Evolutionary conservation across 2,113 vertebrate genomes (phyloP), one percentile per base, ranked within the genome.

Genomic region (Axis porcinus): DNA sequence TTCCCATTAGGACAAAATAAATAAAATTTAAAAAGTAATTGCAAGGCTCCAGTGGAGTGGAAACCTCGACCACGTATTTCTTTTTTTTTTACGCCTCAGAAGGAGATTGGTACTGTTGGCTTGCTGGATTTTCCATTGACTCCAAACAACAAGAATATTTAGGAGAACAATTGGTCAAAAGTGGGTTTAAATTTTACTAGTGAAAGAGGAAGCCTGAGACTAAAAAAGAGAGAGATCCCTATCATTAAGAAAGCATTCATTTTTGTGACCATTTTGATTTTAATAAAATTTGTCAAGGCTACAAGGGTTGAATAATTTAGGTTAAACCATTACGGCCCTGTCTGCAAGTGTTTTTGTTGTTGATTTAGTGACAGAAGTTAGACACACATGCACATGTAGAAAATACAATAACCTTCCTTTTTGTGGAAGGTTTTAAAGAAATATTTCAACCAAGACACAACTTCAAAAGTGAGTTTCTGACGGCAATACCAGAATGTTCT

Each of bases 371-470:
- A 91, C 52, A 90, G 50, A 93, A 47, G 33, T 84, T 60, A 79
- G 45, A 55, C 74, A 96, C 70, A 74, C 45, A 27, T 0, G 0
- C 36, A 78, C 7, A 43, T 0, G 3, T 12, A 91, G 67, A 78
- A 92, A 67, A 97, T 6, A 54, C 3, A 84, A 43, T 47, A 90
- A 83, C n/a, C 25, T 95, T 93, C 79, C 76, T 58, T 95, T 74
- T 7, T 8, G 62, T 55, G 70, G 67, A 88, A 92, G 87, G 60
- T 83, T 2, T 11, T 97, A 95, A 93, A 98, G 86, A 98, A 98
- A 40, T 50, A 86, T 67, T 28, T 47, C n/a, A 85, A 95, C 52
- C 52, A 97, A 98, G 94, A 25, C 4, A 86, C 86, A 94, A 55
- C 40, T 83, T 91, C 67, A 33, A 15, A 55, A 84, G 40, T 82